Percentiles rank a stretch among this genome's conserved stretches.
These are phyloP conservation scores for Solenopsis fugax DNA, from an alignment of 1,140 invertebrate species.

Conservation along the genomic window DNA sequence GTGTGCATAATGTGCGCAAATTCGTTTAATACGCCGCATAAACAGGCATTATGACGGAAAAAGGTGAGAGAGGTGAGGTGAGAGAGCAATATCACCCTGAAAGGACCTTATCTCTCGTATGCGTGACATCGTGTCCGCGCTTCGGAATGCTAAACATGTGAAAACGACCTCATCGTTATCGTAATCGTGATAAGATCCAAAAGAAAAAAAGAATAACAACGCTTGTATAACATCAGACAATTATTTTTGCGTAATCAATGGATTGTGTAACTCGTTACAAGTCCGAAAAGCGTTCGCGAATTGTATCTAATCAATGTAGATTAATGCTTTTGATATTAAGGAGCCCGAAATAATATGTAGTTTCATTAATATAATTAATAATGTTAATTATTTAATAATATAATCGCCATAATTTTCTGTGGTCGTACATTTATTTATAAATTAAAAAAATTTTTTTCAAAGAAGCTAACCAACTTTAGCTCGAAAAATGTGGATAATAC, in stretches of 20 bases:
- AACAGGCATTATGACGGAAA: background rate
- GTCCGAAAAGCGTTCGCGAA: background rate
- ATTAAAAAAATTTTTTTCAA: too few species aligned
- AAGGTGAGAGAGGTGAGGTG: background rate
- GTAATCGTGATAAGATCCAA: background rate
- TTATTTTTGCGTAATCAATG: background rate
- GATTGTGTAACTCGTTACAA: constrained; percentile 10
- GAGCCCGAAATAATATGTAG: too few species aligned
- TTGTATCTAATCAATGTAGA: too few species aligned
- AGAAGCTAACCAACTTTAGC: too few species aligned
- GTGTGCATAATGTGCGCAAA: constrained; percentile 19
- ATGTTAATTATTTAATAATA: too few species aligned
- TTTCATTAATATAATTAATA: too few species aligned
- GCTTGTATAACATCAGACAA: background rate
- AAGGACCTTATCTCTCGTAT: constrained; percentile 59
- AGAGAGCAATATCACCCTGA: constrained; percentile 3
- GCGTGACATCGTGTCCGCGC: background rate
- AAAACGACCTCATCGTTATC: background rate
- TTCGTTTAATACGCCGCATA: background rate
- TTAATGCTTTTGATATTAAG: background rate
- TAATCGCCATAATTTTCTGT: too few species aligned
- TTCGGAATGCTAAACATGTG: background rate
- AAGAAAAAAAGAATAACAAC: background rate
- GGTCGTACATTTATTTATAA: too few species aligned
- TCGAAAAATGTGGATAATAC: too few species aligned